These are phyloP conservation scores for Glossophaga mutica DNA, from an alignment of 2,797 vertebrate species.

Conservation along the genomic window DNA sequence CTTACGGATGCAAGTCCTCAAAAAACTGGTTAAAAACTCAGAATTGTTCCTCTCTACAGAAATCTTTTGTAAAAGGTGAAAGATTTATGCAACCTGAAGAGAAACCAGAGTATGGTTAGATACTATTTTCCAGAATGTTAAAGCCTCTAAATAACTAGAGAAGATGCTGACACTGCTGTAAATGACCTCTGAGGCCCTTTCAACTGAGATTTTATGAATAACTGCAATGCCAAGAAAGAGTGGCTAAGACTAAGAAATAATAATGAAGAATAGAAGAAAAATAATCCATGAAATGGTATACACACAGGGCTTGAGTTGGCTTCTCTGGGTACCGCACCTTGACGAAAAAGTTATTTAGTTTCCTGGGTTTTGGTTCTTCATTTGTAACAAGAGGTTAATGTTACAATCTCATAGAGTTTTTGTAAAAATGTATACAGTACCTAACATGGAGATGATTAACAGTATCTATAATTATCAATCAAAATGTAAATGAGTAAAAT, in stretches of 20 bases:
- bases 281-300: neutral
- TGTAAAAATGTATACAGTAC: neutral
- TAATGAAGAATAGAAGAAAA: neutral
- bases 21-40: slow-evolving; percentile 77
- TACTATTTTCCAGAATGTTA: neutral
- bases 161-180: neutral
- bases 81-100: slow-evolving; percentile 85
- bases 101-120: slow-evolving; percentile 75
- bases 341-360: neutral
- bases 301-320: neutral
- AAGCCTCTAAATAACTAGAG: neutral
- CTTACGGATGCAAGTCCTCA: neutral
- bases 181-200: neutral
- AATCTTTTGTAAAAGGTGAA: slow-evolving; percentile 87
- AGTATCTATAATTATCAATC: neutral
- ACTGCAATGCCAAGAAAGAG: neutral
- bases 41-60: slow-evolving; percentile 83
- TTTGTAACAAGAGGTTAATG: slow-evolving; percentile 4
- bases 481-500: slow-evolving; percentile 21
- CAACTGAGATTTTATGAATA: slow-evolving; percentile 33
- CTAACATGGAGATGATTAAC: neutral
- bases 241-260: neutral
- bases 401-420: neutral
- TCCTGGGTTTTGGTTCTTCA: neutral
- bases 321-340: neutral